Evolutionary conservation across 1,140 invertebrate genomes (phyloP).

Genomic region (Pseudomyrmex gracilis): DNA sequence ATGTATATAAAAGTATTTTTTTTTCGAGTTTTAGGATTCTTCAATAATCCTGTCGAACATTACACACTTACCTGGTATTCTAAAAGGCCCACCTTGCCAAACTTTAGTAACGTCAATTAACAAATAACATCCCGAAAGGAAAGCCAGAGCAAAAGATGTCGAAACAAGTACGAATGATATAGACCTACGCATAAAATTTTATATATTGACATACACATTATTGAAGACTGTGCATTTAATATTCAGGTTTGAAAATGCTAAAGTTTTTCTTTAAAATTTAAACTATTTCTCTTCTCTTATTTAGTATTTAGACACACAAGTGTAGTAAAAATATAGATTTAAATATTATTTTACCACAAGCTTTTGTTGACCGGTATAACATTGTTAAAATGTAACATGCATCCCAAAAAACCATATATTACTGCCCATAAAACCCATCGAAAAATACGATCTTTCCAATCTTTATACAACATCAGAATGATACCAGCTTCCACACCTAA

Average conservation of each 20-base stretch:
- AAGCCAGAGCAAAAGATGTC: conserved; percentile 89
- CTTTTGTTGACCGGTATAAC: conserved; percentile 96
- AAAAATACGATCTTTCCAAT: conserved; percentile 88
- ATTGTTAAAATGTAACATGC: conserved; percentile 87
- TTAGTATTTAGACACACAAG: not conserved
- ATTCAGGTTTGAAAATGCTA: too few species aligned
- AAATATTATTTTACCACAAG: conserved; percentile 90
- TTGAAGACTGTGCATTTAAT: too few species aligned
- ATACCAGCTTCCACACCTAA: conserved; percentile 94
- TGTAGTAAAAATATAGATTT: not conserved
- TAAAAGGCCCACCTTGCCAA: conserved; percentile 95
- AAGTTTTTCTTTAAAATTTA: too few species aligned
- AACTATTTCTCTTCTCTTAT: not conserved
- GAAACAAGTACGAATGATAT: conserved; percentile 94
- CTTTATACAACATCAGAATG: conserved; percentile 90
- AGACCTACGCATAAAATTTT: conserved; percentile 87
- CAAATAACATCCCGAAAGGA: conserved; percentile 91
- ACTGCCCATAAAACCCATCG: conserved; percentile 90
- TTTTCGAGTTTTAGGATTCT: too few species aligned
- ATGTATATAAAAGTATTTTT: not conserved
- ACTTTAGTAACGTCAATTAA: conserved; percentile 92
- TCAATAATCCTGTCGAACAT: too few species aligned
- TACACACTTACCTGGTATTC: conserved; percentile 86
- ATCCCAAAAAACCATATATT: conserved; percentile 85
- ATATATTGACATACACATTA: conserved; percentile 19